Conservation (phyloP, 2,888 invertebrate species). For the Aleiodes alternator region DNA sequence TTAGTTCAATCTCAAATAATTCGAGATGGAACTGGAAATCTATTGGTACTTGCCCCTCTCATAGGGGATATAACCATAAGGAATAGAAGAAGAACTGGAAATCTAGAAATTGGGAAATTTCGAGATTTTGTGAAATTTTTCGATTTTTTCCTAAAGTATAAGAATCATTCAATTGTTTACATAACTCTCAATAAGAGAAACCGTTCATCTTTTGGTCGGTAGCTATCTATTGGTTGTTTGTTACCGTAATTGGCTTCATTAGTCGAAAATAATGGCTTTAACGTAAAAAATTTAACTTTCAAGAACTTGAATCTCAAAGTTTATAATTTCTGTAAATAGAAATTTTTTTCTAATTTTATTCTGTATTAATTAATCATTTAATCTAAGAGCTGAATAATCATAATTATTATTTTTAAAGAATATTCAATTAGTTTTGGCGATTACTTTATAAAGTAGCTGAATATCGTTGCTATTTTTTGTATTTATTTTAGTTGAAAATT, state of each 20-base stretch:
- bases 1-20: no score
- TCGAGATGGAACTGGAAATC: no score
- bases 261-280: conserved; percentile 53
- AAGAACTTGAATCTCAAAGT: conserved; percentile 71
- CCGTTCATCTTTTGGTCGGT: no score
- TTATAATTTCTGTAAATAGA: conserved; percentile 72
- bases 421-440: background rate
- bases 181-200: no score
- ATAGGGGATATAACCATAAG: no score
- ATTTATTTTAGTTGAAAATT: conserved; percentile 8
- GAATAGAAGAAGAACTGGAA: no score
- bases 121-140: no score
- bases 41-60: no score
- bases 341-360: conserved; percentile 69
- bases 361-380: conserved; percentile 65
- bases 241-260: background rate
- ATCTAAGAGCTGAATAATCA: conserved; percentile 52
- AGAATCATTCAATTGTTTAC: no score
- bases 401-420: conserved; percentile 56
- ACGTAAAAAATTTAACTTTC: conserved; percentile 54
- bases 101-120: no score
- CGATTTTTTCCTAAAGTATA: no score
- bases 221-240: no score
- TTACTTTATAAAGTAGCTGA: conserved; percentile 16
- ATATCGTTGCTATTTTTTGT: conserved; percentile 63